Base-by-base conservation (phyloP, 2,797 vertebrate genomes). In the Myotis vivesi region DNA sequence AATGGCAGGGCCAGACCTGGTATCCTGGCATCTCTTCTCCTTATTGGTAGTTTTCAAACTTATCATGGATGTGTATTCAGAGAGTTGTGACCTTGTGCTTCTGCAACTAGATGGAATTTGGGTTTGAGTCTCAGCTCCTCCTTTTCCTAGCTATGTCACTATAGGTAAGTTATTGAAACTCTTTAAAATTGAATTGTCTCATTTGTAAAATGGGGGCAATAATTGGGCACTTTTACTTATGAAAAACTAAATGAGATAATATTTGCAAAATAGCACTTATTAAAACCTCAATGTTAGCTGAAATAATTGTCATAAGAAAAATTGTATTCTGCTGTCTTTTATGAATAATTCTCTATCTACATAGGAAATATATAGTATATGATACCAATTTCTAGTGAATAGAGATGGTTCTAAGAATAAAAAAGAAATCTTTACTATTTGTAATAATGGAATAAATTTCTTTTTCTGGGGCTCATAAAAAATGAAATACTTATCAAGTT, bases 381-480 rank as follows among this genome's bases (percentile, higher is more conserved):
- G 33, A 69, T 75, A 96, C 46, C 57, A 82, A 93, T 86, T 84
- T 91, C 66, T 57, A 36, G 80, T 94, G 92, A 80, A 44, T 91
- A 95, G 73, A 95, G 49, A 71, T 62, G 41, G 86, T 72, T 95
- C 71, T 73, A 75, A 96, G 89, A 84, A 96, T 55, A 92, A 68
- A 92, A 92, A 92, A 44, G 83, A 76, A 87, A 83, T 36, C 85
- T 87, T 93, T 91, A n/a, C 79, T 38, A 91, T 97, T 96, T 95
- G 82, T 87, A 92, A 96, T 92, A 96, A 91, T 91, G 72, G 76
- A 97, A 94, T 85, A 95, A 84, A 95, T 72, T 13, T 92, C 53
- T 96, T 97, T 94, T 68, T 93, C 62, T 73, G 81, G 55, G 81
- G 79, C 55, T 94, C 76, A 96, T 97, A 93, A 94, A 96, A 97